Percentiles rank a stretch among this genome's conserved stretches.
Conservation (phyloP, 2,797 vertebrate species). For the Sardinella longiceps region DNA sequence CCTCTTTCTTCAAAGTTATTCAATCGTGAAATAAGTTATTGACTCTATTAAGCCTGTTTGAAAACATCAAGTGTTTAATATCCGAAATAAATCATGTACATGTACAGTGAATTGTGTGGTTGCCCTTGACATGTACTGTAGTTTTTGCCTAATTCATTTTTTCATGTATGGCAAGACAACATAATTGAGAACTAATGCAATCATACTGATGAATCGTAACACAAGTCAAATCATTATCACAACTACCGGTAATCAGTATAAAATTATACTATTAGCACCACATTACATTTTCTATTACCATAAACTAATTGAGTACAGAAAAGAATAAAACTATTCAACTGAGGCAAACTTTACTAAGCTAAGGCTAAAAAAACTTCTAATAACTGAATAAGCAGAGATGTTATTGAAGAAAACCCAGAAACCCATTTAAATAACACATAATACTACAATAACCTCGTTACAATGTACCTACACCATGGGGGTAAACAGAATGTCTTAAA, state of each 20-base stretch:
- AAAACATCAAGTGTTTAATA: conserved; percentile 6
- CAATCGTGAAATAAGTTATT: background rate
- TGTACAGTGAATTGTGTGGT: too few species aligned
- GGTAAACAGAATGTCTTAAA: too few species aligned
- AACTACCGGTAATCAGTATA: background rate
- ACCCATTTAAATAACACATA: too few species aligned
- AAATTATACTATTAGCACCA: background rate
- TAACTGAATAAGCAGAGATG: too few species aligned
- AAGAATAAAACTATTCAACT: background rate
- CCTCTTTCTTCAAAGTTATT: too few species aligned
- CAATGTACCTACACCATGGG: too few species aligned
- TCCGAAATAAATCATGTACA: conserved; percentile 14
- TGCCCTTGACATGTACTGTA: background rate
- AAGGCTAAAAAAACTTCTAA: too few species aligned
- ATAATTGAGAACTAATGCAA: background rate
- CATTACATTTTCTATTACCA: background rate
- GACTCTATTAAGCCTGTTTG: background rate
- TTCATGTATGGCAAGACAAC: background rate
- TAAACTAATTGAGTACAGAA: background rate
- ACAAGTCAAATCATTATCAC: background rate
- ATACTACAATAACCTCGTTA: too few species aligned
- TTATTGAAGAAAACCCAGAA: too few species aligned
- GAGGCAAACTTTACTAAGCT: background rate
- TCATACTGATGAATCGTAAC: background rate
- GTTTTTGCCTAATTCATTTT: background rate